Conservation (phyloP, 2,797 vertebrate genomes). For the Thamnophis elegans region DNA sequence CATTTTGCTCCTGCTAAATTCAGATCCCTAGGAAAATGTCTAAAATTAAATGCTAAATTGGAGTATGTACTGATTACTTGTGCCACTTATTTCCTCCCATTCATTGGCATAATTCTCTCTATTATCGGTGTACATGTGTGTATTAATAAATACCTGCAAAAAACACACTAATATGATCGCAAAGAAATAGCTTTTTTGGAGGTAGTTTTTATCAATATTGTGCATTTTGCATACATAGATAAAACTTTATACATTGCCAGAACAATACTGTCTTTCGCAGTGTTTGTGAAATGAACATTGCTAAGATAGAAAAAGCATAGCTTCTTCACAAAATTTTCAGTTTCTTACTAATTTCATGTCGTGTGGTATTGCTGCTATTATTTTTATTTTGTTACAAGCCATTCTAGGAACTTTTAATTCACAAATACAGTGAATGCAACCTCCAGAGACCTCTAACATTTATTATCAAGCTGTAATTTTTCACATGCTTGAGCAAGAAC, state of each 20-base stretch:
- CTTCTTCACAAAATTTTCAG: background rate
- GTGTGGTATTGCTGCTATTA: background rate
- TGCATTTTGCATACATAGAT: background rate
- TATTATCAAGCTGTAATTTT: background rate
- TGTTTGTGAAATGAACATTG: background rate
- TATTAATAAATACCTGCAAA: background rate
- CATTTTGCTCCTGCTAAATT: background rate
- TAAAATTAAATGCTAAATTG: background rate
- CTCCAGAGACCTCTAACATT: background rate
- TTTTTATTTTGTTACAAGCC: background rate
- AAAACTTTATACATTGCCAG: background rate
- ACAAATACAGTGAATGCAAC: background rate
- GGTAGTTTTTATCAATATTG: background rate
- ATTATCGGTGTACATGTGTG: background rate
- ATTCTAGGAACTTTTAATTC: background rate
- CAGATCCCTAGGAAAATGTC: background rate
- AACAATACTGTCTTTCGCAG: background rate
- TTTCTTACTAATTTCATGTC: background rate
- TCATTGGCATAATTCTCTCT: background rate
- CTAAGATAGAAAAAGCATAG: background rate
- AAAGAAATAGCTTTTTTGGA: background rate
- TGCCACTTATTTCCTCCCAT: background rate
- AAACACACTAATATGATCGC: background rate
- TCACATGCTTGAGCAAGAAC: background rate
- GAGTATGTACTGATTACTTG: background rate